phyloP scores from a whole-genome alignment of 2,888 invertebrate genomes.

The Ochropleura leucogaster region DNA sequence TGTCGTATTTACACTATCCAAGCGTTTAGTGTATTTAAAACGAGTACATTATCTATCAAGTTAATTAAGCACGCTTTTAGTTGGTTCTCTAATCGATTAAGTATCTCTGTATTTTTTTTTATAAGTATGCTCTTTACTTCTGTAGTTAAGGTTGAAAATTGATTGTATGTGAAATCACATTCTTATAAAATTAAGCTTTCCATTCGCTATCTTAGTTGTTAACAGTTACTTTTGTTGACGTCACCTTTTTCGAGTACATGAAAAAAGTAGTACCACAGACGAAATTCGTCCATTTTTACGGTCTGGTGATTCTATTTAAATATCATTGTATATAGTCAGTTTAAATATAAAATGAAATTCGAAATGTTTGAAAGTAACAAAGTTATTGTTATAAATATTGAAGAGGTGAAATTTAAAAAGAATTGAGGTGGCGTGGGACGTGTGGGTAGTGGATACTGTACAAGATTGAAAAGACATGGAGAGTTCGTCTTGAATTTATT shows the following conservation, averaged over 20 bases:
- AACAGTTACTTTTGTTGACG: constrained; percentile 3
- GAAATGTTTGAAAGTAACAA: constrained; percentile 2
- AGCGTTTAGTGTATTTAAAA: too few relatives aligned
- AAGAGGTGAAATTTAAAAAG: constrained; percentile 12
- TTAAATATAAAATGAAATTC: constrained; percentile 13
- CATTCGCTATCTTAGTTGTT: neutral
- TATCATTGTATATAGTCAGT: constrained; percentile 6
- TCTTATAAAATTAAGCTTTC: constrained; percentile 17
- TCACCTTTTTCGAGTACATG: neutral
- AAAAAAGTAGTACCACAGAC: neutral
- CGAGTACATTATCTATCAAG: too few relatives aligned
- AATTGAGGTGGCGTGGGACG: neutral
- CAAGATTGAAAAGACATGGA: neutral
- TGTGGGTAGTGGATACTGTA: neutral
- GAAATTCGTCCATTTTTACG: constrained; percentile 3
- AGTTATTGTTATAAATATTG: neutral
- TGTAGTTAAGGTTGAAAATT: neutral
- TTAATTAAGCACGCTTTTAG: constrained; percentile 8
- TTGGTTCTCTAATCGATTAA: neutral
- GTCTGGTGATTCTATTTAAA: constrained; percentile 23
- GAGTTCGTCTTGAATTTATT: constrained; percentile 1
- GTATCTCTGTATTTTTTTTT: neutral
- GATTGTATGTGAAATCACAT: neutral
- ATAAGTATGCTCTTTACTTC: neutral
- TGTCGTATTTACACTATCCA: too few relatives aligned